Evolutionary conservation across 2,113 vertebrate genomes (phyloP).

Genomic region (Morone chrysops): DNA sequence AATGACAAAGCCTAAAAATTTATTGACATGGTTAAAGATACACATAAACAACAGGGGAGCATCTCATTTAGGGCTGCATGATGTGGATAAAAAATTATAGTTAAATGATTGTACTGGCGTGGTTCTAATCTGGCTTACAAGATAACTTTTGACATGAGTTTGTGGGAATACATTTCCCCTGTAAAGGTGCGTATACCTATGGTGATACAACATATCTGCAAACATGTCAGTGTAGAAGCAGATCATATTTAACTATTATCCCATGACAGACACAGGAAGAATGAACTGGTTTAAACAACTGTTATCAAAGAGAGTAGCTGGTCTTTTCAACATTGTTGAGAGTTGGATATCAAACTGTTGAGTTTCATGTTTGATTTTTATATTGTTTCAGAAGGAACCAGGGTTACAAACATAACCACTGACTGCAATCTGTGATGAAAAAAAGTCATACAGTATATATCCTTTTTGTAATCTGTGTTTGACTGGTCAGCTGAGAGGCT

Average conservation of each 20-base stretch:
- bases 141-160: not conserved
- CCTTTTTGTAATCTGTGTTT: not conserved
- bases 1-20: conserved; percentile 58
- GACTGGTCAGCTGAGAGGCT: not conserved
- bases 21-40: conserved; percentile 53
- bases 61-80: conserved; percentile 1
- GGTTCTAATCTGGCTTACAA: not conserved
- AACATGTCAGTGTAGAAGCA: not conserved
- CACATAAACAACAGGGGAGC: conserved; percentile 52
- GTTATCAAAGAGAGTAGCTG: no score
- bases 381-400: not conserved
- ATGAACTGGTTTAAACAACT: not conserved
- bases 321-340: no score
- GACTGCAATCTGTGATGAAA: no score
- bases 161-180: not conserved
- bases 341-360: no score
- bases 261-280: not conserved
- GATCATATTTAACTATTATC: not conserved
- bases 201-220: not conserved
- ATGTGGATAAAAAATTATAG: conserved; percentile 7
- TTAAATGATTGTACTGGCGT: not conserved
- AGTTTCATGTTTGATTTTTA: not conserved
- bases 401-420: not conserved
- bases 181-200: not conserved
- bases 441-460: no score